Evolutionary conservation across 2,797 vertebrate genomes (phyloP).

Genomic region (Tympanoctomys barrerae): DNA sequence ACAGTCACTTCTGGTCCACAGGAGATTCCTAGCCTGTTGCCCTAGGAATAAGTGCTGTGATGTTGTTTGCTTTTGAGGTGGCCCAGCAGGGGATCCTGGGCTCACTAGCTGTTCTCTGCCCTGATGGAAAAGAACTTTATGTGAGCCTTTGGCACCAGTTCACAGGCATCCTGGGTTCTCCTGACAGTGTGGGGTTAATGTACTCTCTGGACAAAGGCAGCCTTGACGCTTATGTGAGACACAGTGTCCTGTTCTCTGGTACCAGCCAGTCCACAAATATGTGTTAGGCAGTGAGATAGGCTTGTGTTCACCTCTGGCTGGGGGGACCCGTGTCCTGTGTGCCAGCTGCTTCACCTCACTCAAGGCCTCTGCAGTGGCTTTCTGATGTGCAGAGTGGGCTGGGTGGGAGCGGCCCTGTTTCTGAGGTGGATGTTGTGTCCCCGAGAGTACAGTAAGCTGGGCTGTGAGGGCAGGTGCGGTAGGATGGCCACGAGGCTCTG

Average conservation of each 20-base stretch:
- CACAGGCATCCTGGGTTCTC: background rate
- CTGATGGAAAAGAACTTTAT: background rate
- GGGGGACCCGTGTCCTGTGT: background rate
- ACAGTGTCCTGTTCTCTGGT: background rate
- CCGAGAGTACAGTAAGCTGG: fast-evolving
- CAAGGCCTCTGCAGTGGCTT: background rate
- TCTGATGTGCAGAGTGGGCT: constrained; percentile 8
- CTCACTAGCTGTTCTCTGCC: background rate
- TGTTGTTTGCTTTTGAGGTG: background rate
- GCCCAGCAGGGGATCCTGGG: background rate
- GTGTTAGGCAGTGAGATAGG: background rate
- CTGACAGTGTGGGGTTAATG: background rate
- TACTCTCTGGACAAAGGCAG: background rate
- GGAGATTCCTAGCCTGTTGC: background rate
- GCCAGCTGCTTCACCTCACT: background rate
- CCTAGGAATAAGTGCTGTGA: background rate
- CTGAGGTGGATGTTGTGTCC: background rate
- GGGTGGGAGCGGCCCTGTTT: background rate
- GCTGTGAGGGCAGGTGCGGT: background rate
- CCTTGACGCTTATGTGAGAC: background rate
- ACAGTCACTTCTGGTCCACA: background rate
- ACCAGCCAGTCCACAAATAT: background rate
- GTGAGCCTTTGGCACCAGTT: too few species aligned
- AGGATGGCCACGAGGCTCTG: background rate
- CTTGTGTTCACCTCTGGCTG: background rate